Evolutionary conservation across 2,888 invertebrate genomes (phyloP).

Genomic region (Patella ulyssiponensis): DNA sequence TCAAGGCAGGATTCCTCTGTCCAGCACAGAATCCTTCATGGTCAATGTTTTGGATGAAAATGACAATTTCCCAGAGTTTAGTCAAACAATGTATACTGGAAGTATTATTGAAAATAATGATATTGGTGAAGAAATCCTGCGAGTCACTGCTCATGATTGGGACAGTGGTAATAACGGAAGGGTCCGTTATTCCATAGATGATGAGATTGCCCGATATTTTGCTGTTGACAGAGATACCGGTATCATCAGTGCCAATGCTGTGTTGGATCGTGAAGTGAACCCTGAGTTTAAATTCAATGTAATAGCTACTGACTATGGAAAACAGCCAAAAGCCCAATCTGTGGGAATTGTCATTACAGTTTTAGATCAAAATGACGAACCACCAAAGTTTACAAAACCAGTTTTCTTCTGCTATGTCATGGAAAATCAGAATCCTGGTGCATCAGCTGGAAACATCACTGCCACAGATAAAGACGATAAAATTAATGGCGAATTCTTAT

Average conservation of each 20-base stretch:
- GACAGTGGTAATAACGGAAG: constrained; percentile 58
- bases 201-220: constrained; percentile 84
- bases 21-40: constrained; percentile 52
- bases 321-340: constrained; percentile 84
- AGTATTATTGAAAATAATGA: constrained; percentile 59
- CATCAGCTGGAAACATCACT: constrained; percentile 88
- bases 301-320: constrained; percentile 82
- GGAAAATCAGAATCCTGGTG: constrained; percentile 90
- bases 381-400: constrained; percentile 82
- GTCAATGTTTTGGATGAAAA: constrained; percentile 65
- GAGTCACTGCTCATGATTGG: constrained; percentile 81
- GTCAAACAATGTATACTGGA: constrained; percentile 46
- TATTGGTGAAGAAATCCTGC: constrained; percentile 47
- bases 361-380: constrained; percentile 94
- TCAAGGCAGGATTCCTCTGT: constrained; percentile 55
- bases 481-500: constrained; percentile 82
- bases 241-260: constrained; percentile 85
- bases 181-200: constrained; percentile 74
- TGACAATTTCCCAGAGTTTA: constrained; percentile 62
- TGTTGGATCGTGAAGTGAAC: constrained; percentile 87
- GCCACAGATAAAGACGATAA: constrained; percentile 94
- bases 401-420: constrained; percentile 90
- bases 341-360: constrained; percentile 82
- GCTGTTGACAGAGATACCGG: constrained; percentile 88
- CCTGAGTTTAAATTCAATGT: constrained; percentile 93